These are phyloP conservation scores for Synaphobranchus kaupii DNA, from an alignment of 2,797 vertebrate genomes.

Conservation along the genomic window DNA sequence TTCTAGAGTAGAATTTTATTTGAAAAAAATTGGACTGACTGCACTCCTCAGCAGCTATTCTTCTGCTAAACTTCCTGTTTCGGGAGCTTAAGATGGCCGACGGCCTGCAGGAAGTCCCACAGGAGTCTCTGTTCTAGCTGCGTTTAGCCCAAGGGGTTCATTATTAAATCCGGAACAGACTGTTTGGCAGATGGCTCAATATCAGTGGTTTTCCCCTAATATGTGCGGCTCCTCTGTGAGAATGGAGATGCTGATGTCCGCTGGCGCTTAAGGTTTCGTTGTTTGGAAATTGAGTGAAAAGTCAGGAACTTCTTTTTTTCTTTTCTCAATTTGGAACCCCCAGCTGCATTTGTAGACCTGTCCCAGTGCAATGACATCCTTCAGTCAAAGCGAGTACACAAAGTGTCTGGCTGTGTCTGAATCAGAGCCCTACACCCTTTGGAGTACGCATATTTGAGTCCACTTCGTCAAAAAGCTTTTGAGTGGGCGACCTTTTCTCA, in stretches of 20 bases:
- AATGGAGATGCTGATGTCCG: not conserved
- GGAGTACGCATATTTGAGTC: too few species aligned
- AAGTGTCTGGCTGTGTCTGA: not conserved
- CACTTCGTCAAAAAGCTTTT: too few species aligned
- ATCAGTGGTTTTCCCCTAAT: not conserved
- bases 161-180: constrained; percentile 14
- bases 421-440: too few species aligned
- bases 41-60: not conserved
- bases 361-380: not conserved
- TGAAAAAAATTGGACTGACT: not conserved
- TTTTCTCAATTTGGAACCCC: not conserved
- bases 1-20: not conserved
- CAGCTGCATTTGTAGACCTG: not conserved
- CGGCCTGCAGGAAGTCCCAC: not conserved
- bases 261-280: not conserved
- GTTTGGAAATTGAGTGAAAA: not conserved
- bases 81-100: not conserved
- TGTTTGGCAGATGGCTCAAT: constrained; percentile 16
- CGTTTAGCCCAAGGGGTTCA: constrained; percentile 10
- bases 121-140: constrained; percentile 6
- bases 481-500: too few species aligned
- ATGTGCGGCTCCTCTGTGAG: not conserved
- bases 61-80: not conserved
- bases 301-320: not conserved
- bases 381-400: not conserved